These are phyloP conservation scores for Periplaneta americana DNA, from an alignment of 1,140 invertebrate species.

Conservation along the genomic window DNA sequence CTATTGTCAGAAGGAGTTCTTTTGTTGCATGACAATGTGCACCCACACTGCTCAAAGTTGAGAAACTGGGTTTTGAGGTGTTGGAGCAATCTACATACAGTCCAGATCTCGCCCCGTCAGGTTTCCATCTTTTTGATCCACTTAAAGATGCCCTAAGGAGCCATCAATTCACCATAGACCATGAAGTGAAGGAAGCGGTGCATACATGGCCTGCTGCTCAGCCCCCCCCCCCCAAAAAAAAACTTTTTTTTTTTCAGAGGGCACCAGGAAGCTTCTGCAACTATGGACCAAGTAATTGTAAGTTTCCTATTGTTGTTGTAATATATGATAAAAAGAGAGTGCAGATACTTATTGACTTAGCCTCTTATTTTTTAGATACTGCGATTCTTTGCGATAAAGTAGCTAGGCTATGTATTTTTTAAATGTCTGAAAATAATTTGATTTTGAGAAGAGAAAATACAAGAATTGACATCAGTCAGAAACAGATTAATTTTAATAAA, in stretches of 20 bases:
- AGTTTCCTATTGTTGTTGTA: too few species aligned
- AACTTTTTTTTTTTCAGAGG: slow-evolving; percentile 9
- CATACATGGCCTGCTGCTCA: background rate
- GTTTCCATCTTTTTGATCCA: slow-evolving; percentile 36
- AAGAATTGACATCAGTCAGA: too few species aligned
- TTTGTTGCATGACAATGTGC: background rate
- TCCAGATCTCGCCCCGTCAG: slow-evolving; percentile 37
- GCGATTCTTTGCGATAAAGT: too few species aligned
- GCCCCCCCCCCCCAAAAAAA: too few species aligned
- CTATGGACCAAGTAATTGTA: background rate
- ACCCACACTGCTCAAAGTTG: background rate
- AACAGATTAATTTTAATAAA: too few species aligned
- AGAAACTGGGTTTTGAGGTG: slow-evolving; percentile 30
- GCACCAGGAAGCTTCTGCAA: background rate
- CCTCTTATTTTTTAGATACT: too few species aligned
- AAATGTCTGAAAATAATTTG: too few species aligned
- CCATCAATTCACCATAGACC: slow-evolving; percentile 4
- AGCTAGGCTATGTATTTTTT: too few species aligned
- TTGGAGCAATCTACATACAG: slow-evolving; percentile 39
- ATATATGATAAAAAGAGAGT: background rate
- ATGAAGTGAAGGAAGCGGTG: background rate
- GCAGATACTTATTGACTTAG: background rate
- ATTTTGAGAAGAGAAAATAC: too few species aligned
- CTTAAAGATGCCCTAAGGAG: background rate
- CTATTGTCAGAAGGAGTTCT: background rate